These are phyloP conservation scores for Holotrichia oblita DNA, from an alignment of 1,140 invertebrate genomes.

Conservation along the genomic window DNA sequence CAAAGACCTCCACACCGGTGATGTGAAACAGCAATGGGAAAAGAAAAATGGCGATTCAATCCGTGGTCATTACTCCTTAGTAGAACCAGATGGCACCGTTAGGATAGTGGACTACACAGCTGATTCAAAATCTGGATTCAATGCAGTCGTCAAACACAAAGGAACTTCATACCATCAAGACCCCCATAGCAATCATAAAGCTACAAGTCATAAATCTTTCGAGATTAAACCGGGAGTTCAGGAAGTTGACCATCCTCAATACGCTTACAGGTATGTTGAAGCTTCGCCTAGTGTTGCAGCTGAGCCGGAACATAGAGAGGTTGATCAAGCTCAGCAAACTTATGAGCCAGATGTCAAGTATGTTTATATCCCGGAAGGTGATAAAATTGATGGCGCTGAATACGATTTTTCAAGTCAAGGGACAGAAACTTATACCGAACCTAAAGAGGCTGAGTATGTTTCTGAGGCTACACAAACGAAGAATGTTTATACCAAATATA, in stretches of 20 bases:
- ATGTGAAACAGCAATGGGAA: conserved; percentile 67
- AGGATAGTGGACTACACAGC: conserved; percentile 68
- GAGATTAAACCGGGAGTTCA: not conserved
- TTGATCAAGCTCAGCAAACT: not conserved
- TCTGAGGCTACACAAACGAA: not conserved
- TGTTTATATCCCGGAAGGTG: conserved; percentile 30
- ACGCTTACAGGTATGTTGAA: conserved; percentile 3
- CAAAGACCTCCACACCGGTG: conserved; percentile 75
- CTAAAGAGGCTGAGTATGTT: not conserved
- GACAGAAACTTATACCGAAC: not conserved
- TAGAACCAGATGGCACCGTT: conserved; percentile 67
- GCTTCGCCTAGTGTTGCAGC: not conserved
- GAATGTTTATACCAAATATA: conserved; percentile 5
- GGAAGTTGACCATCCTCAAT: not conserved
- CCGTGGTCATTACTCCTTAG: conserved; percentile 57
- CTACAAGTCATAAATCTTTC: conserved; percentile 24
- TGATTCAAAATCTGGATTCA: conserved; percentile 65
- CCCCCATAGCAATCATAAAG: not conserved
- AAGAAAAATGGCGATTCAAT: conserved; percentile 57
- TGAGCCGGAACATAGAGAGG: not conserved
- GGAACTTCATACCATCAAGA: conserved; percentile 50
- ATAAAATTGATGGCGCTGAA: not conserved
- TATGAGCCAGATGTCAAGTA: conserved; percentile 8
- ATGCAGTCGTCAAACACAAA: conserved; percentile 57
- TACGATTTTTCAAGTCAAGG: conserved; percentile 1